These are phyloP conservation scores for Apistogramma diplotaenia DNA, from an alignment of 2,113 vertebrate genomes.

Conservation along the genomic window DNA sequence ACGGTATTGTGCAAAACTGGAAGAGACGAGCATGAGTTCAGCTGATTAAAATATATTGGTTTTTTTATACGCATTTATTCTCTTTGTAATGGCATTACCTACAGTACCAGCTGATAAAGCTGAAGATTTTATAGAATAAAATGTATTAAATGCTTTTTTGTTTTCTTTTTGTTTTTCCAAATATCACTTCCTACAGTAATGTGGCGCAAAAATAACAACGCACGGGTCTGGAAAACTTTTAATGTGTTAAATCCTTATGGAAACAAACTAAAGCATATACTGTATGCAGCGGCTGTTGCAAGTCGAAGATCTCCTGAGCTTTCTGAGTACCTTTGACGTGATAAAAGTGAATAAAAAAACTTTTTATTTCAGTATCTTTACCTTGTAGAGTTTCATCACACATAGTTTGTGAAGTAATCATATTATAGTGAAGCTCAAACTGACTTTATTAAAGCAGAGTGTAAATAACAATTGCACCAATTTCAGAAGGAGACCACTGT, in stretches of 20 bases:
- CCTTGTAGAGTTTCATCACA: fast-evolving
- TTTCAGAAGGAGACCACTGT: too few relatives aligned
- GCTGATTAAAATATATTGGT: background rate
- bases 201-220: too few relatives aligned
- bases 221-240: background rate
- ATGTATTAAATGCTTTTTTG: background rate
- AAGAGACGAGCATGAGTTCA: background rate
- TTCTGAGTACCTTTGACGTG: background rate
- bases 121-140: background rate
- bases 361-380: background rate
- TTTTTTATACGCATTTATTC: background rate
- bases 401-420: background rate
- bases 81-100: background rate
- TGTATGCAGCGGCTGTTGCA: too few relatives aligned
- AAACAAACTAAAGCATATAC: background rate
- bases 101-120: background rate
- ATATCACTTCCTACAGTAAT: background rate
- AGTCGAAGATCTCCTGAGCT: background rate
- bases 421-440: background rate
- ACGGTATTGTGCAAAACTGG: background rate
- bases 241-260: background rate
- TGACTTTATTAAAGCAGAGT: background rate
- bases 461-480: too few relatives aligned
- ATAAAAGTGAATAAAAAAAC: background rate
- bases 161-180: background rate